A percentile compares a stretch with the other conserved stretches of the same genome.
These are phyloP conservation scores for Ptychodera flava DNA, from an alignment of 35 echinoderm and acorn worm genomes.

Conservation along the genomic window DNA sequence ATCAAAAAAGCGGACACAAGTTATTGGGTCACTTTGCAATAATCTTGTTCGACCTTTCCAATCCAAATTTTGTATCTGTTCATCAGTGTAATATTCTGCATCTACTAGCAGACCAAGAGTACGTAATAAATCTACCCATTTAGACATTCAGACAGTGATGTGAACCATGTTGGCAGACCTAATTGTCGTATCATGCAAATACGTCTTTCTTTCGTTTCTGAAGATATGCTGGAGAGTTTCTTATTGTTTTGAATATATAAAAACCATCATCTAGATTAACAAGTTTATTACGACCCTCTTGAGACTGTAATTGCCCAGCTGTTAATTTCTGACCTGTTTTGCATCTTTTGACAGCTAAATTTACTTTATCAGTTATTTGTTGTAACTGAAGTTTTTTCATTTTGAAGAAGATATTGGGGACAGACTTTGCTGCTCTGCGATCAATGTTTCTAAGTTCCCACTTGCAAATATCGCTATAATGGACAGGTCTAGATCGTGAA, in stretches of 20 bases:
- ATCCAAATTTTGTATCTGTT: background rate
- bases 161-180: constrained; percentile 11
- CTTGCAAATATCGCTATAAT: too few species aligned
- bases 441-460: too few species aligned
- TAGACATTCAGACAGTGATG: constrained; percentile 28
- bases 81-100: constrained; percentile 4
- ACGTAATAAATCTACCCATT: constrained; percentile 25
- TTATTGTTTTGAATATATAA: background rate
- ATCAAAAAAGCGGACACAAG: constrained; percentile 18
- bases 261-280: constrained; percentile 15
- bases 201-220: background rate
- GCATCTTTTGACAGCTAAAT: too few species aligned
- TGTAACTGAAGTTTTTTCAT: too few species aligned
- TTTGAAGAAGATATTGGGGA: too few species aligned
- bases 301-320: too few species aligned
- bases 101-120: constrained; percentile 16
- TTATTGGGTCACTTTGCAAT: constrained; percentile 30
- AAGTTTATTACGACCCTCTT: too few species aligned
- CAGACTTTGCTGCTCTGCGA: too few species aligned
- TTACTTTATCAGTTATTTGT: too few species aligned
- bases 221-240: background rate
- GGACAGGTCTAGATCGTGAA: background rate
- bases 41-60: constrained; percentile 14
- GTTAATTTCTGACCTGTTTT: too few species aligned
- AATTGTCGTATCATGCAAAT: constrained; percentile 6